phyloP scores from a whole-genome alignment of 2,797 vertebrate genomes.

The Buphagus erythrorhynchus region DNA sequence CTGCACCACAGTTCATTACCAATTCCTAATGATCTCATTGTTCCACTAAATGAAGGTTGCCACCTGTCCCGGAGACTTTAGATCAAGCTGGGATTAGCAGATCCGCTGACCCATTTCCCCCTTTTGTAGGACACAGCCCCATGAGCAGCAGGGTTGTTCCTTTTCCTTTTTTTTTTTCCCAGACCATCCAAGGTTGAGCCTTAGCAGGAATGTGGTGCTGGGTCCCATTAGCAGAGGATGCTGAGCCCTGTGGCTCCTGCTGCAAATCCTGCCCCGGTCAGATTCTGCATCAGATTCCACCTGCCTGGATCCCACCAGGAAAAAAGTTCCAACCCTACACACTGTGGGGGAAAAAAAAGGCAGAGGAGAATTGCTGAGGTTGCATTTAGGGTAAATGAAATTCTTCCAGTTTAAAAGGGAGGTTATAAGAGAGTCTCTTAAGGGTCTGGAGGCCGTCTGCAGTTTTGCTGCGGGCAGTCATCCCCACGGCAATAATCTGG shows the following conservation, averaged over 20 bases:
- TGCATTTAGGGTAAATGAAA: not conserved
- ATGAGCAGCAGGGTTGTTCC: not conserved
- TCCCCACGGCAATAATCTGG: not conserved
- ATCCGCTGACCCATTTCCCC: conserved; percentile 36
- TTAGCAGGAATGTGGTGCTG: not conserved
- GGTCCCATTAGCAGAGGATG: not conserved
- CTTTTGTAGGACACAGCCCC: conserved; percentile 1
- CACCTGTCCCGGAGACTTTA: conserved; percentile 52
- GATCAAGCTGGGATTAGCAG: conserved; percentile 45
- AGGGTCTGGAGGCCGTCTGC: not conserved
- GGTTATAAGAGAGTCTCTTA: not conserved
- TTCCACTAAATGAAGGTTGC: conserved; percentile 64
- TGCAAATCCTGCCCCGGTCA: not conserved
- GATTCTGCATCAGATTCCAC: not conserved
- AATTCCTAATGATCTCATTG: conserved; percentile 56
- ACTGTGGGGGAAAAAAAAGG: accelerated
- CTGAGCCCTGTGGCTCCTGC: not conserved
- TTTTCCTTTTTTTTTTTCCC: not conserved
- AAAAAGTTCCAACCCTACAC: not conserved
- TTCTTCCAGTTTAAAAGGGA: not conserved
- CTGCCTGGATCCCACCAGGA: not conserved
- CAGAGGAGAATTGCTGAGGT: not conserved
- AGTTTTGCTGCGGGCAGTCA: not conserved
- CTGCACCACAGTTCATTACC: not conserved
- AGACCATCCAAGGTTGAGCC: not conserved